Evolutionary conservation across 1,140 invertebrate species (phyloP), one percentile per base, ranked within the genome.

Genomic region (Zophobas morio): DNA sequence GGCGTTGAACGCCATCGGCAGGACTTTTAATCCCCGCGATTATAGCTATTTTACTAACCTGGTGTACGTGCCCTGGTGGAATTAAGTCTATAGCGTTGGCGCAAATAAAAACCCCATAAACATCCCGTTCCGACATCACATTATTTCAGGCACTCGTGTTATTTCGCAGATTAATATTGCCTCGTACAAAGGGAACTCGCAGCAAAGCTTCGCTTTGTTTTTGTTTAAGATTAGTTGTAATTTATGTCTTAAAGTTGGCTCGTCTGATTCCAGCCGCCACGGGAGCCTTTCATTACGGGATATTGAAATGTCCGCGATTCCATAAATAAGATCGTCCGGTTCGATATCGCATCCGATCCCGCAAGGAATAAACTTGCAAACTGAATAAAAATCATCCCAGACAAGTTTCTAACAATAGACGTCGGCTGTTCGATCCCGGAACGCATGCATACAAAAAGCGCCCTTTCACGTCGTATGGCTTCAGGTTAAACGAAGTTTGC

Each of bases 201-300:
- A 34, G 60, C 39, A 66, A 42, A 42, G 60, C 60, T 36, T 36
- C 35, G 56, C 39, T 66, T 66, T 66, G 60, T 66, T 66, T 66
- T 66, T 66, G 60, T 66, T 66, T 66, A 66, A 66, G 60, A 66
- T 66, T 42, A 66, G 60, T 66, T 66, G 20, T 66, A 66, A 66
- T 66, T 66, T 66, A 66, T 66, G 60, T 42, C 39, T 34, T 40
- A 66, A 66, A 66, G 60, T 66, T 63, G 37, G 57, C 37, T 63
- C 35, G 35, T 66, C 36, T 66, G 60, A 40, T 66, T 66, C 60
- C n/a, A 8, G 60, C 60, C 60, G 60, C 20, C 39, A 66, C 39
- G 60, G 60, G 60, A 32, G 60, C n/a, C 60, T 32, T 42, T 66
- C 37, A 42, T 66, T 42, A 37, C 33, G 39, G 33, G 37, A 66